Percentiles rank a stretch among this genome's conserved stretches.
Conservation (phyloP, 2,888 invertebrate genomes). For the Callimorpha dominula region DNA sequence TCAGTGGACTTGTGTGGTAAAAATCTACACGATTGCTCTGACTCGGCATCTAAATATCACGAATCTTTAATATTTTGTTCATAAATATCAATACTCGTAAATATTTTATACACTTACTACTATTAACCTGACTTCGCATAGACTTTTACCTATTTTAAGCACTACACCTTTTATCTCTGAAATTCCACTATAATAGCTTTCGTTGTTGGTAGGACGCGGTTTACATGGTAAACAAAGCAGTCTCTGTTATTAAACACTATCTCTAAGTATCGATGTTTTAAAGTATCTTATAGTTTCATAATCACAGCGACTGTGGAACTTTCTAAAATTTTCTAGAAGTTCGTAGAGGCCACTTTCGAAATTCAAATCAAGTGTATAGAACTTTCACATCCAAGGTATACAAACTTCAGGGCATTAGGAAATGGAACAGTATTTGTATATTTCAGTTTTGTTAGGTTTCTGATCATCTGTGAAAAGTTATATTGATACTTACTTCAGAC, state of each 20-base stretch:
- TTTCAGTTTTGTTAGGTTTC: neutral
- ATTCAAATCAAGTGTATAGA: neutral
- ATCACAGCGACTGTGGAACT: neutral
- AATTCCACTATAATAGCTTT: neutral
- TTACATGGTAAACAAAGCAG: neutral
- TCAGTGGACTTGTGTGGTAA: no score
- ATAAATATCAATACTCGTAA: no score
- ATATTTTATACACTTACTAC: no score
- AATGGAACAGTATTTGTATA: neutral
- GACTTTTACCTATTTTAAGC: no score
- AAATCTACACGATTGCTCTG: no score
- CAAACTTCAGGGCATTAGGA: neutral
- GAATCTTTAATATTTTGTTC: no score
- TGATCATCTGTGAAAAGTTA: slow-evolving; percentile 1
- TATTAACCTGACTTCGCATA: no score
- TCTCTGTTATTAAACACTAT: neutral
- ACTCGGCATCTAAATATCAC: no score
- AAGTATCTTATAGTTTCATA: neutral
- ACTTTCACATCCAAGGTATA: neutral
- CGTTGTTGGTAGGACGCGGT: neutral
- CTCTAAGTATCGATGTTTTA: neutral
- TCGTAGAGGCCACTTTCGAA: neutral
- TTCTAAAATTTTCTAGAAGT: neutral
- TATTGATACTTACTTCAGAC: neutral
- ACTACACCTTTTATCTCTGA: neutral